These are phyloP conservation scores for Hirundichthys speculiger DNA, from an alignment of 2,113 vertebrate genomes.

Conservation along the genomic window DNA sequence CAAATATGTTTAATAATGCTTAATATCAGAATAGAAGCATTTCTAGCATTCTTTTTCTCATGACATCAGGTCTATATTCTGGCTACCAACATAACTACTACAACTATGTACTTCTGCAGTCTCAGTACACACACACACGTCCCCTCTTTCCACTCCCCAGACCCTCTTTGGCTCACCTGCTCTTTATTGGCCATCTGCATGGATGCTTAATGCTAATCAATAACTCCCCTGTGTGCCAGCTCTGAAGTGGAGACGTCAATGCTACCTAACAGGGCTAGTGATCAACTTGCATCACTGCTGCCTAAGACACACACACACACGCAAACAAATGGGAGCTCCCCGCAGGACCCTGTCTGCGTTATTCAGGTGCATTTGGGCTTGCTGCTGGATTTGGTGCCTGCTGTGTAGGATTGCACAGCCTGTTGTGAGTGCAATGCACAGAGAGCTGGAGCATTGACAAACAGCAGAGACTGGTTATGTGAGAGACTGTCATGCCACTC, in stretches of 20 bases:
- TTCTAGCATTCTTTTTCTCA: neutral
- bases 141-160: constrained; percentile 25
- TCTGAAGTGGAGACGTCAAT: constrained; percentile 72
- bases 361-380: constrained; percentile 67
- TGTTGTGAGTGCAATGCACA: constrained; percentile 64
- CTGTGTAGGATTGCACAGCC: constrained; percentile 65
- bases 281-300: constrained; percentile 66
- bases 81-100: neutral
- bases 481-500: constrained; percentile 59
- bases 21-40: neutral
- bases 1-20: neutral
- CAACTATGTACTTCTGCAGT: neutral
- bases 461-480: constrained; percentile 61
- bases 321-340: constrained; percentile 38
- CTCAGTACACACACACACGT: constrained; percentile 5
- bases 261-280: constrained; percentile 71
- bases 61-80: neutral
- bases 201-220: constrained; percentile 79
- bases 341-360: constrained; percentile 61
- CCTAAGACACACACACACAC: constrained; percentile 37
- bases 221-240: constrained; percentile 70
- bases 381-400: constrained; percentile 47
- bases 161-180: constrained; percentile 64
- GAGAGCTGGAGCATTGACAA: constrained; percentile 61
- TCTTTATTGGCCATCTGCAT: constrained; percentile 77